Evolutionary conservation across 2,113 vertebrate genomes (phyloP).

Genomic region (Poeciliopsis prolifica): DNA sequence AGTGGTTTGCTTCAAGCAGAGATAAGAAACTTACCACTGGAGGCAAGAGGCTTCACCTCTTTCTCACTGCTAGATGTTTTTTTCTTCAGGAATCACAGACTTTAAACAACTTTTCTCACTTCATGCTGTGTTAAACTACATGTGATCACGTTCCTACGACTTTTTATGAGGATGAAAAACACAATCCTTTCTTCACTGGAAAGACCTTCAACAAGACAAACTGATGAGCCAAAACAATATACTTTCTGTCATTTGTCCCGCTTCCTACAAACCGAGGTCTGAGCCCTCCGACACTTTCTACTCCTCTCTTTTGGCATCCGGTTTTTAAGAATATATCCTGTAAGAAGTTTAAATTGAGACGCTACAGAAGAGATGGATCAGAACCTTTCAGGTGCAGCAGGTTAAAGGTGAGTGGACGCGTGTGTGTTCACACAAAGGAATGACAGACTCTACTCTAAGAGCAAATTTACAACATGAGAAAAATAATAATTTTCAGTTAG

Average conservation of each 20-base stretch:
- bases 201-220: not conserved
- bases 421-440: too few species aligned
- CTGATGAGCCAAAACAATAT: not conserved
- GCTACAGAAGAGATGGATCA: not conserved
- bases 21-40: not conserved
- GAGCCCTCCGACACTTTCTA: not conserved
- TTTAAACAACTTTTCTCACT: constrained; percentile 5
- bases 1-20: constrained; percentile 2
- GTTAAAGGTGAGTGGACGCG: too few species aligned
- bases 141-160: not conserved
- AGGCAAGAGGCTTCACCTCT: not conserved
- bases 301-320: not conserved
- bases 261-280: not conserved
- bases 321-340: not conserved
- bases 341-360: not conserved
- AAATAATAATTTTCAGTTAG: too few species aligned
- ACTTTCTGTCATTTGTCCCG: not conserved
- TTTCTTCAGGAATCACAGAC: not conserved
- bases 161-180: constrained; percentile 1
- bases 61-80: not conserved
- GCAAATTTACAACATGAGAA: too few species aligned
- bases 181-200: not conserved
- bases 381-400: too few species aligned
- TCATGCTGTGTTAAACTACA: not conserved
- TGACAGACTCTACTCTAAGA: too few species aligned